Conservation (phyloP, 1,140 invertebrate genomes). For the Zeugodacus cucurbitae region DNA sequence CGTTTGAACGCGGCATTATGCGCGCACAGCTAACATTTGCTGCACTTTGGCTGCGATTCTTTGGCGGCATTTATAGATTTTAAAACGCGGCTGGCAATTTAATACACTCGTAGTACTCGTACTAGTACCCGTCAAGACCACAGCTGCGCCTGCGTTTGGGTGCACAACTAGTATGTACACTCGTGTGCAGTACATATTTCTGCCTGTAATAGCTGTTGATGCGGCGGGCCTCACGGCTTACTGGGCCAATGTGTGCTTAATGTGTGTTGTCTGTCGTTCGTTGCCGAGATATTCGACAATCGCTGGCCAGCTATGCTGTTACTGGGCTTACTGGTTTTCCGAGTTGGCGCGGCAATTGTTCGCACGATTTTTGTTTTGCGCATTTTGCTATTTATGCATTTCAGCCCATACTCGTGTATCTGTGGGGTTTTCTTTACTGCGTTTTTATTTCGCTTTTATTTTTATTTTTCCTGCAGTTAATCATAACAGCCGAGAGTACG, state of each 20-base stretch:
- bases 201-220: neutral
- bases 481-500: neutral
- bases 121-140: neutral
- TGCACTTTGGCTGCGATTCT: slow-evolving; percentile 20
- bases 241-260: neutral
- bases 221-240: neutral
- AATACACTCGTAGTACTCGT: neutral
- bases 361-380: slow-evolving; percentile 3
- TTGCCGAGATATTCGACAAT: neutral
- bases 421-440: neutral
- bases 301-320: slow-evolving; percentile 4
- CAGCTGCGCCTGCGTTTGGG: neutral
- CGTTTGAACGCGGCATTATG: neutral
- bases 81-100: slow-evolving; percentile 10
- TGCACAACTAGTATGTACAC: neutral
- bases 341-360: slow-evolving; percentile 1
- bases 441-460: neutral
- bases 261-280: neutral
- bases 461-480: neutral
- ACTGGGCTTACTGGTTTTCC: slow-evolving; percentile 15
- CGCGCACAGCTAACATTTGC: neutral
- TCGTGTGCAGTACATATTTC: neutral
- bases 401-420: neutral
- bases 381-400: neutral
- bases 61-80: slow-evolving; percentile 33